Evolutionary conservation across 2,113 vertebrate genomes (phyloP).

Genomic region (Pseudolaguvia tuberculata): DNA sequence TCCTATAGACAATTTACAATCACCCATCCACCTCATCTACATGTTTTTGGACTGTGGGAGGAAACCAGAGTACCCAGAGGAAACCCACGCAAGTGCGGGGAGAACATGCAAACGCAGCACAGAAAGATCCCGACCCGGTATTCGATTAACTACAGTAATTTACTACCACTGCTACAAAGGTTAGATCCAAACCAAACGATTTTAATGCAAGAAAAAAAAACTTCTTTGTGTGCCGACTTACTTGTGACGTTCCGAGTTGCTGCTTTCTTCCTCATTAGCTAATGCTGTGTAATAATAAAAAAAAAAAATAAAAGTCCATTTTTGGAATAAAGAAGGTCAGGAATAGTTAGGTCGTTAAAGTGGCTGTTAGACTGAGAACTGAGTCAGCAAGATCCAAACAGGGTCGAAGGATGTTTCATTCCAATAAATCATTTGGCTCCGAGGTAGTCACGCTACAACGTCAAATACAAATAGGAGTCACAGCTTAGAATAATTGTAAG

Average conservation of each 20-base stretch:
- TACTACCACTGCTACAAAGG: constrained; percentile 27
- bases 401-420: background rate
- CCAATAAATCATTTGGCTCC: background rate
- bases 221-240: background rate
- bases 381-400: constrained; percentile 11
- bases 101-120: too few species aligned
- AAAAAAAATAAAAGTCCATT: constrained; percentile 3
- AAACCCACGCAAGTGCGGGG: too few species aligned
- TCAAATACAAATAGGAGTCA: background rate
- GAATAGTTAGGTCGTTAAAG: constrained; percentile 6
- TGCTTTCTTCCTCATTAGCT: constrained; percentile 13
- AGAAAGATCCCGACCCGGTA: too few species aligned
- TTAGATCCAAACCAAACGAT: constrained; percentile 1
- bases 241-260: background rate
- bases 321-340: constrained; percentile 13
- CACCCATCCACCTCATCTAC: too few species aligned
- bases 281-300: background rate
- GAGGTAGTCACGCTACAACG: too few species aligned
- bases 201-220: constrained; percentile 23
- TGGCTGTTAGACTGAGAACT: background rate
- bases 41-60: too few species aligned
- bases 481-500: background rate
- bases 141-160: constrained; percentile 37
- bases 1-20: too few species aligned
- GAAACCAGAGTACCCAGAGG: too few species aligned